Evolutionary conservation across 2,888 invertebrate species (phyloP), one percentile per base, ranked within the genome.

Genomic region (Orthosia gracilis): DNA sequence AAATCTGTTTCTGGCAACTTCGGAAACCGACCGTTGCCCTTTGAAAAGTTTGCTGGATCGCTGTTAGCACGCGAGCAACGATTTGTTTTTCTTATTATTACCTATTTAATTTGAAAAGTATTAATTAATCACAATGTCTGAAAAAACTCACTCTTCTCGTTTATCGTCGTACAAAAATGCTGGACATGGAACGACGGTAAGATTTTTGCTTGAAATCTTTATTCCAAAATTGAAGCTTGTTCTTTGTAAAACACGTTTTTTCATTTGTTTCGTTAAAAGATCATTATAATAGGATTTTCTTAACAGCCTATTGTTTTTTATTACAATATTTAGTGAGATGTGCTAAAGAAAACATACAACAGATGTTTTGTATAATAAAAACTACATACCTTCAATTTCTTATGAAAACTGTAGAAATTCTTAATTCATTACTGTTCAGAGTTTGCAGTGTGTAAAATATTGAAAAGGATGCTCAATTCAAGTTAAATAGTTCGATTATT

Each of bases 131-230:
- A 49, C 18, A 0, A 98, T 98, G 98, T 97, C 97, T 85, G 98
- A 98, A 82, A 97, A 97, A 89, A 96, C 96, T 40, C 93, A 93
- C 26, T 89, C 93, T 18, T 95, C 96, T 61, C 97, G 98, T 87
- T 95, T 98, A 84, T 96, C 97, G 67, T 97, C 97, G 15, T 99
- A 98, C 94, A 99, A 99, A 94, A 98, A 98, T 93, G 97, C 97
- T 90, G 97, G 98, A 26, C 97, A 98, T 83, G 98, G 98, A 88
- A 96, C 97, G 1, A 98, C 97, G 91, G 98, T 98, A 96, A 97
- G 95, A 91, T 47, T 40, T 1, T 23, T 11, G 18, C 75, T 71
- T 67, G 23, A 13, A 73, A 78, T 54, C 58, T 45, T 47, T 45
- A 31, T 82, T 76, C 54, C 13, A 45, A 65, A 54, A 52, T 70